These are phyloP conservation scores for Rhopalosiphum nymphaeae DNA, from an alignment of 2,888 invertebrate species.

Conservation along the genomic window DNA sequence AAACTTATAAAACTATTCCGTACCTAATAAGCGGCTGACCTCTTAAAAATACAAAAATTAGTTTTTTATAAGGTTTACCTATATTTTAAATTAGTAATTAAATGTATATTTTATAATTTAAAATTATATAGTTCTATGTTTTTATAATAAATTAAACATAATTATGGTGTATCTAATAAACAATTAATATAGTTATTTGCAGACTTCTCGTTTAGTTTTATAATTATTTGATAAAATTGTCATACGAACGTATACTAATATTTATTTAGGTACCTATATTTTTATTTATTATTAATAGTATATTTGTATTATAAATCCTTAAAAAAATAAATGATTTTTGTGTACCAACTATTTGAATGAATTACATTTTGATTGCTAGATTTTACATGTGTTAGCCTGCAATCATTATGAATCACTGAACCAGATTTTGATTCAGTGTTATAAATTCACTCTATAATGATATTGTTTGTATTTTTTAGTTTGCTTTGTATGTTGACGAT, in stretches of 20 bases:
- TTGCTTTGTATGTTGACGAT: neutral
- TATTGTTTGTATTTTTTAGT: neutral
- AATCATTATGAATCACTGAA: constrained; percentile 45
- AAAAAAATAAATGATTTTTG: neutral
- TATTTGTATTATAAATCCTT: neutral
- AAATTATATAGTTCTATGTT: neutral
- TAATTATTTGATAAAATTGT: neutral
- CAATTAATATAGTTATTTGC: neutral
- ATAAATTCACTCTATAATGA: constrained; percentile 10
- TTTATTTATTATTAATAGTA: neutral
- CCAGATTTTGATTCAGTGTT: neutral
- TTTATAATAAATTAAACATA: neutral
- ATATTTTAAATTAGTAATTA: neutral
- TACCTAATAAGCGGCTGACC: neutral
- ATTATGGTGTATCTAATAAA: neutral
- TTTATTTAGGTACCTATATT: neutral
- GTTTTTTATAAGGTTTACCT: neutral
- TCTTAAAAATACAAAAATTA: neutral
- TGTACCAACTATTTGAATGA: neutral
- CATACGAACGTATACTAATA: neutral
- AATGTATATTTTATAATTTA: neutral
- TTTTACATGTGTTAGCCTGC: constrained; percentile 36
- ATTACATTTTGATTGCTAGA: constrained; percentile 61
- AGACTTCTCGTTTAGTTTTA: neutral
- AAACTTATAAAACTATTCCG: neutral